A percentile compares a stretch with the other conserved stretches of the same genome.
Conservation (phyloP, 2,888 invertebrate genomes). For the Cataglyphis livida region DNA sequence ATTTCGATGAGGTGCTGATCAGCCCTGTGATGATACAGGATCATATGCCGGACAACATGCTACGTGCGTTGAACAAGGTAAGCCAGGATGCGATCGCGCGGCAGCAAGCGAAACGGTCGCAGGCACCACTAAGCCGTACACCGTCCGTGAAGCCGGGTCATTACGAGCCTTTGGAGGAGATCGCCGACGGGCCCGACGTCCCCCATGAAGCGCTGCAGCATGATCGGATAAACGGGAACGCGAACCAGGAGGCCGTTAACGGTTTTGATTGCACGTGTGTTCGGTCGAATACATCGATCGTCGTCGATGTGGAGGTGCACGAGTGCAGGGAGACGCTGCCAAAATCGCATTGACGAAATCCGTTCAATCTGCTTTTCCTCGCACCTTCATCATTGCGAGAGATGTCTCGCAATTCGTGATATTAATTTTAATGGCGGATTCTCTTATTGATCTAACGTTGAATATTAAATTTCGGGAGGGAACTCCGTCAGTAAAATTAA, state of each 20-base stretch:
- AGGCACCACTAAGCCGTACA: conserved; percentile 75
- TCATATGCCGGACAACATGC: conserved; percentile 95
- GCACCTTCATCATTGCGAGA: not conserved
- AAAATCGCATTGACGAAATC: conserved; percentile 40
- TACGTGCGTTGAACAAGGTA: conserved; percentile 95
- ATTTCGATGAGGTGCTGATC: conserved; percentile 95
- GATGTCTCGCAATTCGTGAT: not conserved
- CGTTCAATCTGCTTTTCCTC: not conserved
- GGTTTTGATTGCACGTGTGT: conserved; percentile 51
- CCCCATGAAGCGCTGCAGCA: conserved; percentile 54
- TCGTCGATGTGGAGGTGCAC: conserved; percentile 81
- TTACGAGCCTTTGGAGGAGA: conserved; percentile 82
- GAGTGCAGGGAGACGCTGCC: conserved; percentile 66
- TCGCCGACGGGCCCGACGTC: conserved; percentile 72
- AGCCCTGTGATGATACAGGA: conserved; percentile 96
- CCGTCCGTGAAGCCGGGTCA: conserved; percentile 79
- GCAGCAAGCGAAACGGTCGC: conserved; percentile 67
- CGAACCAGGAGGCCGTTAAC: conserved; percentile 59
- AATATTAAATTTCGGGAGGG: not conserved
- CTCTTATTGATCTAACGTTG: not conserved
- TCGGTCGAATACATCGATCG: conserved; percentile 67
- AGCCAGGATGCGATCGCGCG: conserved; percentile 77
- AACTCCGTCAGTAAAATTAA: not conserved
- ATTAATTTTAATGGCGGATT: not conserved
- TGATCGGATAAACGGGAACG: conserved; percentile 35